Evolutionary conservation across 2,797 vertebrate genomes (phyloP).

Genomic region (Mus caroli): DNA sequence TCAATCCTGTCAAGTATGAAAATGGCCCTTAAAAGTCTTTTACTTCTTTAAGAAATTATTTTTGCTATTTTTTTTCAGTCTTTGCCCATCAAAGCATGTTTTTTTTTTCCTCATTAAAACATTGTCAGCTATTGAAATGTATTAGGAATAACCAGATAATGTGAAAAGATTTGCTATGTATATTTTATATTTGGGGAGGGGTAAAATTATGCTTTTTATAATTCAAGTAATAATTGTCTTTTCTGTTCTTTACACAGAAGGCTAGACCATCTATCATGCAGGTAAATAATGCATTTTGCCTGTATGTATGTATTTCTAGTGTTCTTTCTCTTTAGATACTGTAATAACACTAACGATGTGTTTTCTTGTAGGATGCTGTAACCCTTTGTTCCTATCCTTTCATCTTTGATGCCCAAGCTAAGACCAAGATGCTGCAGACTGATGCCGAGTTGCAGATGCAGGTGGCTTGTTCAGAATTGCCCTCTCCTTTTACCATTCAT

Average conservation of each 20-base stretch:
- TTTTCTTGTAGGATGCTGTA: constrained; percentile 92
- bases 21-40: not conserved
- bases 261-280: constrained; percentile 94
- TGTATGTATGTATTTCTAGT: constrained; percentile 31
- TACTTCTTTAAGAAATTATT: not conserved
- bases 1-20: constrained; percentile 6
- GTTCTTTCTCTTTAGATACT: not conserved
- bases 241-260: constrained; percentile 91
- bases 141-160: constrained; percentile 17
- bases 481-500: not conserved
- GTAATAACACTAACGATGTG: not conserved
- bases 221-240: constrained; percentile 73
- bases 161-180: constrained; percentile 6
- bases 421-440: constrained; percentile 99
- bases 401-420: constrained; percentile 98
- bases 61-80: constrained; percentile 39
- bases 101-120: constrained; percentile 18
- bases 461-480: constrained; percentile 87
- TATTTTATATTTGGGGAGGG: not conserved
- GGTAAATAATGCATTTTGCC: constrained; percentile 88
- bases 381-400: constrained; percentile 99
- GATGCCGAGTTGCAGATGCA: constrained; percentile 99
- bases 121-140: not conserved
- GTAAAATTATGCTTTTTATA: constrained; percentile 51
- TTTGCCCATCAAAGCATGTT: not conserved